Evolutionary conservation across 2,888 invertebrate species (phyloP), one percentile per base, ranked within the genome.

Genomic region (Apomyelois bistriatella): DNA sequence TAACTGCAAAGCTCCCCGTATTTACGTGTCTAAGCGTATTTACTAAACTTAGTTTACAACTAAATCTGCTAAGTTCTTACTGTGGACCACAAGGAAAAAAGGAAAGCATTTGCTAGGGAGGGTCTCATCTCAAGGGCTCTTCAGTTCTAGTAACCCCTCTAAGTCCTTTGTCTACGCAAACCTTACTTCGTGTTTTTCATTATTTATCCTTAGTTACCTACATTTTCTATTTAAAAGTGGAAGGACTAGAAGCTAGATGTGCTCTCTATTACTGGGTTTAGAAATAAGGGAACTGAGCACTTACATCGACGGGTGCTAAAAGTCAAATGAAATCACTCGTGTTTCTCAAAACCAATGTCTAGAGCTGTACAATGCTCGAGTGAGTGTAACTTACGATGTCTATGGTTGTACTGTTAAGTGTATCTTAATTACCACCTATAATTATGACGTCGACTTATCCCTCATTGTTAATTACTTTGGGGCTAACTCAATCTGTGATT

Each of bases 361-460:
- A 72, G 70, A 70, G 69, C 78, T 84, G 76, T 86, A 85, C 82
- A 84, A 74, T 66, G 82, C 79, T 75, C 72, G 64, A 71, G 77
- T 85, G 79, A 75, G 74, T 80, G 78, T 79, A 68, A 70, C 74
- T 82, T 89, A 90, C 90, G 90, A 90, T 90, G 83, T 90, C 90
- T 90, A 90, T 90, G 90, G 90, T 90, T 74, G 70, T 74, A 73
- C 70, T 70, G 70, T 79, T 55, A 65, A 64, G 72, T 76, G 74
- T 83, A 74, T 63, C 56, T 66, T 67, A 56, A 55, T 67, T 76
- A 70, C 70, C 60, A 69, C 67, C 71, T 74, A 71, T 66, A 62
- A 65, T 66, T 60, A 55, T 59, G 66, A 68, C 76, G 71, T 77
- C 65, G 65, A 76, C 79, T 78, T 75, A 79, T 77, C 73, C 80